A percentile compares a stretch with the other conserved stretches of the same genome.
Conservation (phyloP, 1,140 invertebrate species). For the Zaprionus gabonicus region DNA sequence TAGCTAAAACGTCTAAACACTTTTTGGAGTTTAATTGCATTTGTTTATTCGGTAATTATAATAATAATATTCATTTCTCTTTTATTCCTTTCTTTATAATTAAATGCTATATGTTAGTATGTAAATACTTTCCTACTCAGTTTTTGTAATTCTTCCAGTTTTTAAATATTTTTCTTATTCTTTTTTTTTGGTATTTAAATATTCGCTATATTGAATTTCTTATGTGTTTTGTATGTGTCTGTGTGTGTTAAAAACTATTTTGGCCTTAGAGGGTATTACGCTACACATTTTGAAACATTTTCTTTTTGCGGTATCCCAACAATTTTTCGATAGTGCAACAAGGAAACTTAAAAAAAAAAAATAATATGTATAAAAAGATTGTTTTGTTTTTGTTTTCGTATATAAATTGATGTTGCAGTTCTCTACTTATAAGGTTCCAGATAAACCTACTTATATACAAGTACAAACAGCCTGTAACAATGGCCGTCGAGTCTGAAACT, state of each 20-base stretch:
- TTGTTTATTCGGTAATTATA: slow-evolving; percentile 36
- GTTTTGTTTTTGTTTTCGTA: slow-evolving; percentile 13
- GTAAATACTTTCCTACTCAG: slow-evolving; percentile 60
- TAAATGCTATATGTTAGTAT: slow-evolving; percentile 76
- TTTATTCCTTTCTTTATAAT: slow-evolving; percentile 35
- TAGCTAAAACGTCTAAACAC: slow-evolving; percentile 63
- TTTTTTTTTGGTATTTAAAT: slow-evolving; percentile 13
- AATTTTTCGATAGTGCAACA: slow-evolving; percentile 28
- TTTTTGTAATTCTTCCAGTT: slow-evolving; percentile 21
- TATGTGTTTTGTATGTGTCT: slow-evolving; percentile 16
- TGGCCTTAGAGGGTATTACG: slow-evolving; percentile 71
- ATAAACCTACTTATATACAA: slow-evolving; percentile 48
- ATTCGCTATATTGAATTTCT: slow-evolving; percentile 42
- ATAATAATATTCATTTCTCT: slow-evolving; percentile 34
- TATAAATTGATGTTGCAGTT: slow-evolving; percentile 40
- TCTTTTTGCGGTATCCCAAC: slow-evolving; percentile 13
- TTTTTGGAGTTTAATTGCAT: slow-evolving; percentile 42
- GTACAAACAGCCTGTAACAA: slow-evolving; percentile 37
- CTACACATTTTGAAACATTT: slow-evolving; percentile 65
- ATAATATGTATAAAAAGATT: slow-evolving; percentile 16
- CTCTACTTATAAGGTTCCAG: slow-evolving; percentile 35
- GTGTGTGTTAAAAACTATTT: slow-evolving; percentile 71
- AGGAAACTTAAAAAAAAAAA: slow-evolving; percentile 16
- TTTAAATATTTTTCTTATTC: slow-evolving; percentile 35
- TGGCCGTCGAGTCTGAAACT: slow-evolving; percentile 30